These are phyloP conservation scores for Eumaeus atala DNA, from an alignment of 1,140 invertebrate genomes.

Conservation along the genomic window DNA sequence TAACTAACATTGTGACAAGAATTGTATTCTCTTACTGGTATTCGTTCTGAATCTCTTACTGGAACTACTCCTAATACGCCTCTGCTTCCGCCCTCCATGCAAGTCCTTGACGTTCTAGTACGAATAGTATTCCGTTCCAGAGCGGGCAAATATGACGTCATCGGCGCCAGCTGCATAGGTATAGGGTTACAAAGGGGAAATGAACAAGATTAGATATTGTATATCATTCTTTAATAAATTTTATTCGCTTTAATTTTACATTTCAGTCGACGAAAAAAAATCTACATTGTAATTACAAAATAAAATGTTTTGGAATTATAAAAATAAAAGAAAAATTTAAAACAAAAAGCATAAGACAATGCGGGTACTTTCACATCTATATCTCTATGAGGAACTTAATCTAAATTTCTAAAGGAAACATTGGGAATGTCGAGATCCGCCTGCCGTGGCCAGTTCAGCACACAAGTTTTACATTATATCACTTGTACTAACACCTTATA, in stretches of 20 bases:
- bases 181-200: too few species aligned
- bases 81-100: too few species aligned
- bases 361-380: background rate
- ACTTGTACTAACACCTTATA: constrained; percentile 27
- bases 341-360: background rate
- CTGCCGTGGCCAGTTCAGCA: constrained; percentile 31
- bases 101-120: too few species aligned
- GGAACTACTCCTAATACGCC: too few species aligned
- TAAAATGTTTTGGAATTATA: background rate
- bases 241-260: background rate
- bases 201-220: too few species aligned
- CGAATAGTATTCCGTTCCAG: too few species aligned
- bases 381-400: constrained; percentile 44
- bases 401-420: constrained; percentile 39
- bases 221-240: background rate
- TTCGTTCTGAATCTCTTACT: too few species aligned
- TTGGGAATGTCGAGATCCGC: constrained; percentile 60
- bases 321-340: too few species aligned
- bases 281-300: background rate
- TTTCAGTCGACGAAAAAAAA: background rate
- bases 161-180: too few species aligned
- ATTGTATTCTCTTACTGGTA: too few species aligned
- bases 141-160: too few species aligned
- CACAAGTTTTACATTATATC: constrained; percentile 31
- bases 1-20: too few species aligned